Evolutionary conservation across 2,113 vertebrate species (phyloP).

Genomic region (Ia io): DNA sequence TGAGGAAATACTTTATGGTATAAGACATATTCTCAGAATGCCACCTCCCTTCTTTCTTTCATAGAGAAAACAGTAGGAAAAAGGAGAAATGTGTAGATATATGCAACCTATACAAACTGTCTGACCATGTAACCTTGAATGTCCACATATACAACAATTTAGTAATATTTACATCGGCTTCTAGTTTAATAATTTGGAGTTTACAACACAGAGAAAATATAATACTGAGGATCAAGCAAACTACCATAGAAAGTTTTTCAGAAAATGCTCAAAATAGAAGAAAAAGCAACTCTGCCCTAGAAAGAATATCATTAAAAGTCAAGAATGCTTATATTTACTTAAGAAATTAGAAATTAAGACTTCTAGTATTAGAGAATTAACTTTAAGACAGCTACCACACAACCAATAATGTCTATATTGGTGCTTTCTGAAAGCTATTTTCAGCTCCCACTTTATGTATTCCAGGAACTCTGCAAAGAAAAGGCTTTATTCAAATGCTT

Average conservation of each 20-base stretch:
- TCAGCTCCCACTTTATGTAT: not conserved
- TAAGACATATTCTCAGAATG: not conserved
- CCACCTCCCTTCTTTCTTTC: not conserved
- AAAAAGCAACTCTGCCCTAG: not conserved
- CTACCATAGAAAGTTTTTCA: not conserved
- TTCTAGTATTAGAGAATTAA: not conserved
- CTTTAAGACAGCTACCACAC: not conserved
- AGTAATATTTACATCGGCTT: not conserved
- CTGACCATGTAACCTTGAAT: not conserved
- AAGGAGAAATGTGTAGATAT: not conserved
- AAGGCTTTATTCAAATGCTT: slow-evolving; percentile 37
- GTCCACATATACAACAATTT: not conserved
- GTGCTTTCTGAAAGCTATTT: not conserved
- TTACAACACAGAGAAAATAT: not conserved
- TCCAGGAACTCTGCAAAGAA: slow-evolving; percentile 38
- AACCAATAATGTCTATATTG: not conserved
- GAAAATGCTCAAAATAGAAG: not conserved
- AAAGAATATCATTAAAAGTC: not conserved
- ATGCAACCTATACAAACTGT: not conserved
- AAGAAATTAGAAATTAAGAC: slow-evolving; percentile 30
- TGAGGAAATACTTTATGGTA: not conserved
- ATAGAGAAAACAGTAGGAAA: not conserved
- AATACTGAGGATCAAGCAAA: not conserved
- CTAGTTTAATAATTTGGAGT: not conserved
- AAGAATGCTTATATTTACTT: not conserved